Evolutionary conservation across 2,888 invertebrate species (phyloP).

Genomic region (Metalampra italica): DNA sequence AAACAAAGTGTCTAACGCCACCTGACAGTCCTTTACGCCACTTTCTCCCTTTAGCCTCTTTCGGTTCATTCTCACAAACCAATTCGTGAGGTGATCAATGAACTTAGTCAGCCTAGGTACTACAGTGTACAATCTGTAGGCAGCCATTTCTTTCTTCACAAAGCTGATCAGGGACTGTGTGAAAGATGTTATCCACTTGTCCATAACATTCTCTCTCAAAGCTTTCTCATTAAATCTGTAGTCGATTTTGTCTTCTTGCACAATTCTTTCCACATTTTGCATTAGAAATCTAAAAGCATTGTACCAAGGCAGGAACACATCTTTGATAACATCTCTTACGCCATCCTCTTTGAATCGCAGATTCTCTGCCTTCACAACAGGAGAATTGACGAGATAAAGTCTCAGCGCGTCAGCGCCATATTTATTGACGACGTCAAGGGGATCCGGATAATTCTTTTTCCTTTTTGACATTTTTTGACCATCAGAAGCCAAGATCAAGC

Average conservation of each 20-base stretch:
- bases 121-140: constrained; percentile 96
- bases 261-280: constrained; percentile 93
- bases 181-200: constrained; percentile 97
- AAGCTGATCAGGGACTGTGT: constrained; percentile 95
- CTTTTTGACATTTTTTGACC: constrained; percentile 99
- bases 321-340: constrained; percentile 96
- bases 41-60: constrained; percentile 95
- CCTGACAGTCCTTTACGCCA: constrained; percentile 87
- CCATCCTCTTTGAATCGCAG: constrained; percentile 98
- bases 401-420: constrained; percentile 98
- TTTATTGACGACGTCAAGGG: constrained; percentile 91
- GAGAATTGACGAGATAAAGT: constrained; percentile 97
- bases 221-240: constrained; percentile 78
- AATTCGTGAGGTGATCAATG: constrained; percentile 98
- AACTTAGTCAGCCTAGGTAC: constrained; percentile 96
- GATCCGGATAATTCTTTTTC: constrained; percentile 99
- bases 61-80: constrained; percentile 99
- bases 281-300: constrained; percentile 95
- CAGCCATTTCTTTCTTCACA: constrained; percentile 95
- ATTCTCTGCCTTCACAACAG: constrained; percentile 98
- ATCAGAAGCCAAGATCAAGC: constrained; percentile 96
- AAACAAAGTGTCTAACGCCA: constrained; percentile 92
- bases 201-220: constrained; percentile 89
- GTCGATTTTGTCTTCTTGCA: constrained; percentile 80
- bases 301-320: constrained; percentile 98